phyloP scores from a whole-genome alignment of 2,797 vertebrate species.

The Phrynocephalus forsythii region DNA sequence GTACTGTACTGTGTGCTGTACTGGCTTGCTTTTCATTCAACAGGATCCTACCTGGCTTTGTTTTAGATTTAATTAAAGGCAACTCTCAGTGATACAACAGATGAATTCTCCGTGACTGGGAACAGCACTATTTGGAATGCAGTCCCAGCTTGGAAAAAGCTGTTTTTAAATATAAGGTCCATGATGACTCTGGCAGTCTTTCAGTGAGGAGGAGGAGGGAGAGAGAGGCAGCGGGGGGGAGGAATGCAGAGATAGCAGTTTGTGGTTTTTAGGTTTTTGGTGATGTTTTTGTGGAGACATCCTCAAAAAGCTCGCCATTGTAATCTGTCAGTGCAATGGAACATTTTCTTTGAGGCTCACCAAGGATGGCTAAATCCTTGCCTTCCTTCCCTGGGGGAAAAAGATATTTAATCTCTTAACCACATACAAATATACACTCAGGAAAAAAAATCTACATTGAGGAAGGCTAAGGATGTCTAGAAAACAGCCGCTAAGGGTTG shows the following conservation, averaged over 20 bases:
- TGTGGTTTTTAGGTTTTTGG: not conserved
- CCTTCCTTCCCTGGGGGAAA: slow-evolving; percentile 44
- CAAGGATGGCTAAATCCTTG: slow-evolving; percentile 52
- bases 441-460: slow-evolving; percentile 25
- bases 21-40: too few relatives aligned
- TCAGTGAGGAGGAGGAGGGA: not conserved
- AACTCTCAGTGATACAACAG: too few relatives aligned
- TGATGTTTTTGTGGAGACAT: slow-evolving; percentile 20
- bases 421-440: slow-evolving; percentile 38
- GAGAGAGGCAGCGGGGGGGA: not conserved
- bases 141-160: not conserved
- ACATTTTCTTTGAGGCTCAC: slow-evolving; percentile 58
- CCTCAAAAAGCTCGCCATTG: slow-evolving; percentile 38
- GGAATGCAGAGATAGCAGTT: not conserved
- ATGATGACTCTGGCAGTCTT: slow-evolving; percentile 17
- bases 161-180: not conserved
- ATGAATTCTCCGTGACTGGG: too few relatives aligned
- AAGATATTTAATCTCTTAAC: slow-evolving; percentile 47
- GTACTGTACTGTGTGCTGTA: too few relatives aligned
- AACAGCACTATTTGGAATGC: too few relatives aligned
- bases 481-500: slow-evolving; percentile 34
- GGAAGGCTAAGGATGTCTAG: slow-evolving; percentile 19
- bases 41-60: too few relatives aligned
- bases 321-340: slow-evolving; percentile 30
- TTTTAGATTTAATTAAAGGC: not conserved